A percentile compares a stretch with the other conserved stretches of the same genome.
These are phyloP conservation scores for Luidia sarsii DNA, from an alignment of 53 echinoderm and acorn worm genomes.

Conservation along the genomic window DNA sequence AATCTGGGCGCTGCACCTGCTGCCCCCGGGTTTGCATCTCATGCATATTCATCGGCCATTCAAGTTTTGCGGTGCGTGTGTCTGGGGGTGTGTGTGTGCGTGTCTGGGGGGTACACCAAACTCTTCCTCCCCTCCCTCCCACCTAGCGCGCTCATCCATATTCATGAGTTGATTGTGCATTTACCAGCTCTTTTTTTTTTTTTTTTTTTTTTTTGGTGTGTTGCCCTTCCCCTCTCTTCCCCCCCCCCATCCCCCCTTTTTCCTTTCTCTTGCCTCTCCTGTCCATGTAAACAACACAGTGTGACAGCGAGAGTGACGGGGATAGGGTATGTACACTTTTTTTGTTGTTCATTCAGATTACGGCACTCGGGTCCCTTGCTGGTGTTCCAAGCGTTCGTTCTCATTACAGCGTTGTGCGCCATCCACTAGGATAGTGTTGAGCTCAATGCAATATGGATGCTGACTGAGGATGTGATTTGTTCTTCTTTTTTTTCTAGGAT, in stretches of 20 bases:
- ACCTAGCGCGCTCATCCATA: slow-evolving; percentile 19
- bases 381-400: no score
- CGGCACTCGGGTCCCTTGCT: no score
- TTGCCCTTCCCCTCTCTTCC: no score
- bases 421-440: no score
- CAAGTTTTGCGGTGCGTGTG: background rate
- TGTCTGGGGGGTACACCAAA: no score
- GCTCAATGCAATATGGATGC: no score
- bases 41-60: slow-evolving; percentile 44
- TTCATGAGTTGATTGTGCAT: slow-evolving; percentile 49
- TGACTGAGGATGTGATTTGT: no score
- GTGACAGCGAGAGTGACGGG: slow-evolving; percentile 47
- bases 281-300: slow-evolving; percentile 20
- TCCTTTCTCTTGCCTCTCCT: background rate
- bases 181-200: slow-evolving; percentile 9
- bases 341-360: background rate
- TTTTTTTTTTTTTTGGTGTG: no score
- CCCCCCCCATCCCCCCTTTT: no score
- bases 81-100: no score
- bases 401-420: no score
- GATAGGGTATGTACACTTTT: slow-evolving; percentile 40
- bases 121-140: background rate
- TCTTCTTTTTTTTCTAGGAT: no score
- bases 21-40: slow-evolving; percentile 5
- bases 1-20: slow-evolving; percentile 45